These are phyloP conservation scores for Macrosiphum euphorbiae DNA, from an alignment of 2,888 invertebrate species.

Conservation along the genomic window DNA sequence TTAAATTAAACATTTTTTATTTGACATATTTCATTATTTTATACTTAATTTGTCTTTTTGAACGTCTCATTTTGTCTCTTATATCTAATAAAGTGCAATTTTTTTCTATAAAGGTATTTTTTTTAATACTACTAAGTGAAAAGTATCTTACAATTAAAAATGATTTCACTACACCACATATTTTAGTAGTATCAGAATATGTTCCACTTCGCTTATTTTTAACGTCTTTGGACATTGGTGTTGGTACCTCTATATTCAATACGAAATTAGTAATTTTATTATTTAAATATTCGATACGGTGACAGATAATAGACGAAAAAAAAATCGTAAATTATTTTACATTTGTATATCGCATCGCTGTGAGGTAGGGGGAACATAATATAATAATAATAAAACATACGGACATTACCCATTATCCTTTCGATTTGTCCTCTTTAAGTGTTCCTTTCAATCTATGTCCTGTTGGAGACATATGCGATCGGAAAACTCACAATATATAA, in stretches of 20 bases:
- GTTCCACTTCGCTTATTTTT: neutral
- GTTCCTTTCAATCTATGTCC: slow-evolving; percentile 40
- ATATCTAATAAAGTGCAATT: neutral
- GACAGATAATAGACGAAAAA: neutral
- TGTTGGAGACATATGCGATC: slow-evolving; percentile 9
- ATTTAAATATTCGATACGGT: neutral
- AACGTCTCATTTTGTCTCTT: neutral
- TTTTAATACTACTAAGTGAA: neutral
- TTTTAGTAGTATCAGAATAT: neutral
- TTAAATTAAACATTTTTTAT: neutral
- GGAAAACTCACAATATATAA: slow-evolving; percentile 40
- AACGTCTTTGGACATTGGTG: neutral
- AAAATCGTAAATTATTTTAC: neutral
- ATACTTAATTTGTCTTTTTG: neutral
- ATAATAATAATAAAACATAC: neutral
- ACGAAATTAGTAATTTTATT: neutral
- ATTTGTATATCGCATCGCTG: neutral
- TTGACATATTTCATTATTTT: neutral
- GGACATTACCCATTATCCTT: slow-evolving; percentile 13
- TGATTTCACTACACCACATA: neutral
- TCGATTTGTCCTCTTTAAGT: slow-evolving; percentile 43
- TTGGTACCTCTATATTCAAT: neutral
- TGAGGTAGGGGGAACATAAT: neutral
- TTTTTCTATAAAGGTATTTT: neutral
- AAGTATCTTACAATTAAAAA: neutral